Base-by-base conservation (phyloP, 2,888 invertebrate species). In the Lasioglossum vierecki region DNA sequence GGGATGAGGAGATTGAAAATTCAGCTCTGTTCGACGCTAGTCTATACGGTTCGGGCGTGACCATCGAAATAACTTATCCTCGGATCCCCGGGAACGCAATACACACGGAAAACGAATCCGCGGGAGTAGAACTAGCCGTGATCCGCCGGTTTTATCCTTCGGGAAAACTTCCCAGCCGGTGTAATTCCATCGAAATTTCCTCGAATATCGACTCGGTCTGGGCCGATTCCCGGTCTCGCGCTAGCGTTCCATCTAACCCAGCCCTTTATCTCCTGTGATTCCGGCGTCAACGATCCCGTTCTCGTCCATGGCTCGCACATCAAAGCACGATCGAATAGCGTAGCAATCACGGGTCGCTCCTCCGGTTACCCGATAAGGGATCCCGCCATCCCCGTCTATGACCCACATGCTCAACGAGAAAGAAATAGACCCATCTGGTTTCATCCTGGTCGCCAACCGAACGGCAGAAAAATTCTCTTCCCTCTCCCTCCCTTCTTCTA, bases 341-440 rank as follows among this genome's bases (percentile, higher is more conserved):
- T 63, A 18, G 75, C 74, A 87, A 84, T 88, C 82, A 73, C 70
- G 71, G 30, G 79, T 68, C 72, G 74, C 71, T 75, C 46, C 63
- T 44, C 11, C 63, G n/a, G 68, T 72, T 80, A 26, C 46, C 66
- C 82, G 87, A 89, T 89, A 89, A 88, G 76, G 71, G 35, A 71
- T 78, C 80, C 35, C 66, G 9, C 70, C 70, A 66, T 35, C 53
- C 70, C 72, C 39, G 53, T 35, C 76, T 82, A 80, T 80, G 88
- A 82, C 85, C 88, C 79, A 90, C 79, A 86, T 86, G 82, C 71
- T 85, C 88, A 76, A 72, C 78, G 78, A 77, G 80, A 80, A 84
- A 90, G 88, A 88, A 90, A 86, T 70, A 75, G 57, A 86, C 80
- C 80, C 49, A 74, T 83, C 84, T 77, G 53, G 76, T 66, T 72